Evolutionary conservation across 1,140 invertebrate species (phyloP).

Genomic region (Ephestia elutella): DNA sequence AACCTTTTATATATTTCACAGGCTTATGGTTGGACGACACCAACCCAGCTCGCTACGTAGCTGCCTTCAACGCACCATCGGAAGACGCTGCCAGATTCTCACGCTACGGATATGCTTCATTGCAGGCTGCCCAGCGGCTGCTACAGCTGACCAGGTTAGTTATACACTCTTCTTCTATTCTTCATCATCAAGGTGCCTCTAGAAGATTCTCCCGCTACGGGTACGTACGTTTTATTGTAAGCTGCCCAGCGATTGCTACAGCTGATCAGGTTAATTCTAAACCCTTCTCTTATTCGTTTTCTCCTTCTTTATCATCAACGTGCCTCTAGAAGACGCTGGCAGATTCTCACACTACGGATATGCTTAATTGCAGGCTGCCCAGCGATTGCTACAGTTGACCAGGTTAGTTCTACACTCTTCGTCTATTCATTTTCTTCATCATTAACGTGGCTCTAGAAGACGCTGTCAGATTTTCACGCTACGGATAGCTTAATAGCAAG

Average conservation of each 20-base stretch:
- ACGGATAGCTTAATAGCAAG: too few species aligned
- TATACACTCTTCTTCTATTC: not conserved
- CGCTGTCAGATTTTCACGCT: too few species aligned
- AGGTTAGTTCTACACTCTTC: constrained; percentile 34
- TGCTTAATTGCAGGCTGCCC: constrained; percentile 79
- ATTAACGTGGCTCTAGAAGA: too few species aligned
- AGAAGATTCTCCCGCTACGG: too few species aligned
- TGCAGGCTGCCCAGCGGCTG: constrained; percentile 77
- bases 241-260: too few species aligned
- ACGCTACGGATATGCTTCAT: constrained; percentile 80
- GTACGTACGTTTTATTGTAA: too few species aligned
- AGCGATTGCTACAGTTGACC: constrained; percentile 57
- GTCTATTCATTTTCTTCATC: too few species aligned
- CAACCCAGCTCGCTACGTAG: constrained; percentile 83
- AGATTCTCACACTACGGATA: constrained; percentile 80
- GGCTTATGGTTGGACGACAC: constrained; percentile 78
- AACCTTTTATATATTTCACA: too few species aligned
- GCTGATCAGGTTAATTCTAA: too few species aligned
- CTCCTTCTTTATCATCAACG: too few species aligned
- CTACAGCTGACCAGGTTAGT: constrained; percentile 57
- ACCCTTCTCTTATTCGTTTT: too few species aligned
- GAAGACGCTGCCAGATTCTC: constrained; percentile 78
- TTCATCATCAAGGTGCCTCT: too few species aligned
- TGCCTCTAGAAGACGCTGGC: constrained; percentile 78
- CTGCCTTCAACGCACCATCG: constrained; percentile 82